Conservation (phyloP, 2,797 vertebrate species). For the Rhynchonycteris naso region DNA sequence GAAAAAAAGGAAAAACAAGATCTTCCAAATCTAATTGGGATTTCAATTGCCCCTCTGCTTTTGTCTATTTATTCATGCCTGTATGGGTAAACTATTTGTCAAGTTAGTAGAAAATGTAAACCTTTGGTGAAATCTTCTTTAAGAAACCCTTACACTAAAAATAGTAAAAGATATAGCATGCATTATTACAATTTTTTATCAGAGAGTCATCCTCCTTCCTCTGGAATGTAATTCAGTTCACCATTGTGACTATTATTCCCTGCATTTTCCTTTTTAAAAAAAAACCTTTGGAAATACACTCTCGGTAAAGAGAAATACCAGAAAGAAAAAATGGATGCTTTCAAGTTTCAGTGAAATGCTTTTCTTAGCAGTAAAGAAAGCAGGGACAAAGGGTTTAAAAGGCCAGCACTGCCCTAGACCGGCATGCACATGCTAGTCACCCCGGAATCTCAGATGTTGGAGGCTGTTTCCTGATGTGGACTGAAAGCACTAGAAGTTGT, state of each 20-base stretch:
- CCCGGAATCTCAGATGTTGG: not conserved
- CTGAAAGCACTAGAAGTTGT: not conserved
- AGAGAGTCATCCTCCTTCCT: slow-evolving; percentile 76
- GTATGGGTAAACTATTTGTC: slow-evolving; percentile 74
- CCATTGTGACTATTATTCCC: slow-evolving; percentile 75
- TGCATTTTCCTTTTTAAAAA: slow-evolving; percentile 67
- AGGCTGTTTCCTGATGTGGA: not conserved
- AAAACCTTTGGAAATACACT: slow-evolving; percentile 53
- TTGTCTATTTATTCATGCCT: not conserved
- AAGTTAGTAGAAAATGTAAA: slow-evolving; percentile 84
- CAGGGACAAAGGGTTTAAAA: not conserved
- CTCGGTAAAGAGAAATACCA: slow-evolving; percentile 50
- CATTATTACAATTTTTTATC: slow-evolving; percentile 81
- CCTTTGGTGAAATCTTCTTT: slow-evolving; percentile 79
- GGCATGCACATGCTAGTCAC: not conserved
- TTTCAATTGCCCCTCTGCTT: slow-evolving; percentile 72
- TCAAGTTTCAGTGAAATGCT: not conserved
- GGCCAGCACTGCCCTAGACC: rapidly evolving
- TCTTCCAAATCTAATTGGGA: slow-evolving; percentile 68
- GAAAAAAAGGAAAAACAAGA: not conserved
- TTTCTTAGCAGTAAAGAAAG: not conserved
- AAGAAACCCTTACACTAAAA: slow-evolving; percentile 69
- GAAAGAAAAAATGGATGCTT: slow-evolving; percentile 31
- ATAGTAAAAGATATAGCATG: slow-evolving; percentile 77
- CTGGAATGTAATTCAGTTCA: slow-evolving; percentile 82